These are phyloP conservation scores for Catostomus latipinnis DNA, from an alignment of 2,797 vertebrate genomes.

Conservation along the genomic window DNA sequence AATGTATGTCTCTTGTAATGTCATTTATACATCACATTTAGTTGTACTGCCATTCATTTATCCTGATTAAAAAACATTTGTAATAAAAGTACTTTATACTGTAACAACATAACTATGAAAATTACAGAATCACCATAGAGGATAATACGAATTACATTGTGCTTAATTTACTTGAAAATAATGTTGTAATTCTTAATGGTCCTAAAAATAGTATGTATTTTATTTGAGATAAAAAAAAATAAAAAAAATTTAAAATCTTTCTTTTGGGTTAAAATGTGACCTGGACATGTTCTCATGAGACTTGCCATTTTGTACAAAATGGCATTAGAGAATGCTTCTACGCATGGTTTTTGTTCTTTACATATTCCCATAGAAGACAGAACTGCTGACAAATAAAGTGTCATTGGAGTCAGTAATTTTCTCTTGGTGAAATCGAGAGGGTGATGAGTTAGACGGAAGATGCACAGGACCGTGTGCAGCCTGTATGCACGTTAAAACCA, in stretches of 20 bases:
- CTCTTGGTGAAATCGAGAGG: not conserved
- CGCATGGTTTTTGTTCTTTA: slow-evolving; percentile 1
- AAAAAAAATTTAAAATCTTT: too few species aligned
- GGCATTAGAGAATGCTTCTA: slow-evolving; percentile 55
- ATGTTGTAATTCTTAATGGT: too few species aligned
- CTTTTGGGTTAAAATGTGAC: not conserved
- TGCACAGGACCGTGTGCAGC: slow-evolving; percentile 9
- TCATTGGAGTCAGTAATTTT: slow-evolving; percentile 2
- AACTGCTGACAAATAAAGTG: slow-evolving; percentile 23
- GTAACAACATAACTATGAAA: too few species aligned
- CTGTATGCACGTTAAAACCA: slow-evolving; percentile 24
- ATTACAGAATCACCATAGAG: not conserved
- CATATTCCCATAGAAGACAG: slow-evolving; percentile 19
- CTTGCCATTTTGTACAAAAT: slow-evolving; percentile 41
- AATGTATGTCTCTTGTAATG: not conserved
- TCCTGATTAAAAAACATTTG: too few species aligned
- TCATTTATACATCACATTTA: too few species aligned
- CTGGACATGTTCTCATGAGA: slow-evolving; percentile 8
- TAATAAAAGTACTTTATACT: too few species aligned
- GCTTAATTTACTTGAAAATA: too few species aligned
- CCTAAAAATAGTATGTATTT: too few species aligned
- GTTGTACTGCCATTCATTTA: too few species aligned
- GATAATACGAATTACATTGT: not conserved
- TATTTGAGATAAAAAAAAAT: too few species aligned
- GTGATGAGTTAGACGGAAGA: slow-evolving; percentile 16